Conservation (phyloP, 1,140 invertebrate species). For the Drosophila nigrodunni region DNA sequence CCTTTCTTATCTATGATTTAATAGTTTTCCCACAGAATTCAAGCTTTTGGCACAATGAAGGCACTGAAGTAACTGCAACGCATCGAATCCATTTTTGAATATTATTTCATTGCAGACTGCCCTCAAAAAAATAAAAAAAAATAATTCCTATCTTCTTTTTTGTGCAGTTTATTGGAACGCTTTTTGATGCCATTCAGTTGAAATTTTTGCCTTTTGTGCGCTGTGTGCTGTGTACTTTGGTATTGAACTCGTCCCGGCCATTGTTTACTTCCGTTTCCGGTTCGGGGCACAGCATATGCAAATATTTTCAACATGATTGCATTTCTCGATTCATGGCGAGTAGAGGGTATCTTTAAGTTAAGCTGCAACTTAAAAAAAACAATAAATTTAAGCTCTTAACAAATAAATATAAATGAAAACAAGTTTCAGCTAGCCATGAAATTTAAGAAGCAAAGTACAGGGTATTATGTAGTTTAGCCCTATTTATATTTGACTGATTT, state of each 20-base stretch:
- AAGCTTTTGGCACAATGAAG: slow-evolving; percentile 15
- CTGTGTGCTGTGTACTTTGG: slow-evolving; percentile 13
- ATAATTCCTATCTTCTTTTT: slow-evolving; percentile 29
- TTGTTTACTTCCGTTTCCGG: slow-evolving; percentile 80
- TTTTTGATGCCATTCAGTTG: slow-evolving; percentile 55
- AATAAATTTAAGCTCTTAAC: no score
- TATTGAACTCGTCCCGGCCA: slow-evolving; percentile 43
- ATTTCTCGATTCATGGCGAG: slow-evolving; percentile 52
- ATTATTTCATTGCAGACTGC: slow-evolving; percentile 54
- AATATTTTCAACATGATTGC: slow-evolving; percentile 81
- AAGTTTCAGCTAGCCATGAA: not conserved
- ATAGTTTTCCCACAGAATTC: slow-evolving; percentile 1
- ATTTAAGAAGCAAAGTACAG: not conserved
- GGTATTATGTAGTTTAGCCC: not conserved
- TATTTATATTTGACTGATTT: slow-evolving; percentile 11
- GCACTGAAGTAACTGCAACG: slow-evolving; percentile 39
- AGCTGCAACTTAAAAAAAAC: not conserved
- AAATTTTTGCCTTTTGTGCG: slow-evolving; percentile 55
- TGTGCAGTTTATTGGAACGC: slow-evolving; percentile 68
- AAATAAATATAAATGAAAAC: not conserved
- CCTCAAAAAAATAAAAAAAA: not conserved
- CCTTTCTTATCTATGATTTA: not conserved
- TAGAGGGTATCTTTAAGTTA: not conserved
- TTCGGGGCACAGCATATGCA: slow-evolving; percentile 66
- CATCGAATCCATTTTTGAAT: slow-evolving; percentile 63